Evolutionary conservation across 1,140 invertebrate species (phyloP).

Genomic region (Bombus vancouverensis): DNA sequence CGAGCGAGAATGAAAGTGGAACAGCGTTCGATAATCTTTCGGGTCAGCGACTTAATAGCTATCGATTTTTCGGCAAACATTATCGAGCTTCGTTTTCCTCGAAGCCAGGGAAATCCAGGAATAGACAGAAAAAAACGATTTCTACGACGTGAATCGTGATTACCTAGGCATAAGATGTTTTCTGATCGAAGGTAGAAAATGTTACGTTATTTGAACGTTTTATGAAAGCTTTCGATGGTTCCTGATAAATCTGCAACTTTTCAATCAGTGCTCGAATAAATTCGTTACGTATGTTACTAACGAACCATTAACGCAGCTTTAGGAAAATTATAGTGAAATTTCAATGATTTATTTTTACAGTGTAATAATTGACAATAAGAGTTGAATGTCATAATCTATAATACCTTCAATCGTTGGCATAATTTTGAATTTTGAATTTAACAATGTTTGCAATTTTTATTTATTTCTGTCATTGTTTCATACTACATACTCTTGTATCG

Average conservation of each 20-base stretch:
- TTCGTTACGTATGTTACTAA: background rate
- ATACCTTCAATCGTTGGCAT: background rate
- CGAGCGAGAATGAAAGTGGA: constrained; percentile 27
- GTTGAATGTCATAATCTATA: too few relatives aligned
- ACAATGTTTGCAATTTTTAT: background rate
- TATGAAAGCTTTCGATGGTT: background rate
- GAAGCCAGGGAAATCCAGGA: background rate
- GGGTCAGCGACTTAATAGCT: constrained; percentile 38
- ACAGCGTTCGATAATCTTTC: constrained; percentile 29
- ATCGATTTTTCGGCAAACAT: constrained; percentile 30
- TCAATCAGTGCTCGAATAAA: background rate
- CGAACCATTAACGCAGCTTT: background rate
- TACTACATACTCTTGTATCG: background rate
- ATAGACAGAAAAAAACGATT: background rate
- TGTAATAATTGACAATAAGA: background rate
- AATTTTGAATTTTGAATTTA: background rate
- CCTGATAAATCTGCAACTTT: background rate
- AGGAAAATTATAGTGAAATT: background rate
- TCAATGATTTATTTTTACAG: background rate
- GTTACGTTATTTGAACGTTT: background rate
- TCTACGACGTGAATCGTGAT: background rate
- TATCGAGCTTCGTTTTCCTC: constrained; percentile 24
- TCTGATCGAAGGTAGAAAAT: background rate
- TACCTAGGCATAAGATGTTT: background rate
- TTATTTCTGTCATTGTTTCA: background rate